A percentile compares a stretch with the other conserved stretches of the same genome.
phyloP scores from a whole-genome alignment of 2,113 vertebrate genomes.

The Toxotes jaculatrix region DNA sequence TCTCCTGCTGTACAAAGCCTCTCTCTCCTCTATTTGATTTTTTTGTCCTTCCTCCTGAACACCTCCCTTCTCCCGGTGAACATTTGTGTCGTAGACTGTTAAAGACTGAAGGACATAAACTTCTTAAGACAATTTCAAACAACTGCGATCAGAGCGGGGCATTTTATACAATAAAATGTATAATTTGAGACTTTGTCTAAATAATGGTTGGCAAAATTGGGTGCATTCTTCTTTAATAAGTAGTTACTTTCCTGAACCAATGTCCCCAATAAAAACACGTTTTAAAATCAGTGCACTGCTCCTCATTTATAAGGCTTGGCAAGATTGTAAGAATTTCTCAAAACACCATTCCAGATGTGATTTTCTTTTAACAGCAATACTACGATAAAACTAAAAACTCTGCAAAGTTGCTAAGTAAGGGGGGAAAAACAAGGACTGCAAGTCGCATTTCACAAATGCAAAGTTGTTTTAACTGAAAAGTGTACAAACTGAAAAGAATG shows the following conservation, averaged over 20 bases:
- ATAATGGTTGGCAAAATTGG: background rate
- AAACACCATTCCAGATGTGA: constrained; percentile 25
- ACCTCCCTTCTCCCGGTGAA: background rate
- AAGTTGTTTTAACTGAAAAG: constrained; percentile 59
- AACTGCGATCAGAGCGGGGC: background rate
- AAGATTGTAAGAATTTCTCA: background rate
- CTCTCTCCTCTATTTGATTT: background rate
- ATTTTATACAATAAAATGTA: constrained; percentile 5
- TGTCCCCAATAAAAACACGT: background rate
- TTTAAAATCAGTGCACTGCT: constrained; percentile 20
- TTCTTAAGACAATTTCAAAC: constrained; percentile 3
- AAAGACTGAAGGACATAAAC: constrained; percentile 11
- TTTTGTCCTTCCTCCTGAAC: background rate
- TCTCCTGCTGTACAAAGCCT: constrained; percentile 6
- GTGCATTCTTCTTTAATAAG: background rate
- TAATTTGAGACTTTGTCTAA: background rate
- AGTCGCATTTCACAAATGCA: constrained; percentile 13
- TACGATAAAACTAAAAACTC: constrained; percentile 22
- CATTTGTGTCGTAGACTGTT: background rate
- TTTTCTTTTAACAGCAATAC: constrained; percentile 16
- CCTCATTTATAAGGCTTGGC: constrained; percentile 22
- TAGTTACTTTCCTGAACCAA: background rate
- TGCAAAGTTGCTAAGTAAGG: background rate
- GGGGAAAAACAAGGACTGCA: background rate
- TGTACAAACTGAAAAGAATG: constrained; percentile 56